phyloP scores from a whole-genome alignment of 2,113 vertebrate genomes.

The Motacilla tschutschensis region DNA sequence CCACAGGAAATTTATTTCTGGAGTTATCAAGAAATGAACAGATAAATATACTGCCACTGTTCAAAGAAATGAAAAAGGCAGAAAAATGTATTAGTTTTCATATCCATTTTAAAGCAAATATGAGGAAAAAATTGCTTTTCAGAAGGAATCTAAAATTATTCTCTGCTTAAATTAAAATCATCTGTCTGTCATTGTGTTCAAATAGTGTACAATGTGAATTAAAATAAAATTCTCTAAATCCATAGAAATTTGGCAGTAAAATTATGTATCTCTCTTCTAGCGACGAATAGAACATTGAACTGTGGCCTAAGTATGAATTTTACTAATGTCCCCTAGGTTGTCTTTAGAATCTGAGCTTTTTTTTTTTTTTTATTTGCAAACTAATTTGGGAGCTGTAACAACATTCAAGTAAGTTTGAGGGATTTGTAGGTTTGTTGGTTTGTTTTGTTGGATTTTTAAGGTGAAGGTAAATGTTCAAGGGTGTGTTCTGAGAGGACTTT shows the following conservation, averaged over 20 bases:
- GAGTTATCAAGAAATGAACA: not conserved
- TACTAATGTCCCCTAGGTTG: not conserved
- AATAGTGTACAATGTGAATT: not conserved
- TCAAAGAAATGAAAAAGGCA: not conserved
- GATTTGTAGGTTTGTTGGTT: accelerated
- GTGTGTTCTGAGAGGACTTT: not conserved
- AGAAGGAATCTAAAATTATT: not conserved
- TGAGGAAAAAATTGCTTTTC: not conserved
- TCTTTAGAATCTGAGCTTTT: not conserved
- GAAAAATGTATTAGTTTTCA: not conserved
- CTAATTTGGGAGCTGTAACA: not conserved
- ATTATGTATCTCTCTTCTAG: not conserved
- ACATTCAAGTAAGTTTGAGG: not conserved
- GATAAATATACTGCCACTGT: not conserved
- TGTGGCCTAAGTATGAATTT: not conserved
- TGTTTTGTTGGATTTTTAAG: not conserved
- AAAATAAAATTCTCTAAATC: not conserved
- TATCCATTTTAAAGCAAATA: not conserved
- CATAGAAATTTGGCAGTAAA: not conserved
- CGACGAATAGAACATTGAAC: not conserved
- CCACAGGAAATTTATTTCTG: not conserved
- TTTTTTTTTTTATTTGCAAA: not conserved
- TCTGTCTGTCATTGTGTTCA: not conserved
- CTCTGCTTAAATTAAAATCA: not conserved
- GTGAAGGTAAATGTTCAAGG: not conserved